phyloP scores from a whole-genome alignment of 2,797 vertebrate genomes.

The Arctocebus calabarensis region DNA sequence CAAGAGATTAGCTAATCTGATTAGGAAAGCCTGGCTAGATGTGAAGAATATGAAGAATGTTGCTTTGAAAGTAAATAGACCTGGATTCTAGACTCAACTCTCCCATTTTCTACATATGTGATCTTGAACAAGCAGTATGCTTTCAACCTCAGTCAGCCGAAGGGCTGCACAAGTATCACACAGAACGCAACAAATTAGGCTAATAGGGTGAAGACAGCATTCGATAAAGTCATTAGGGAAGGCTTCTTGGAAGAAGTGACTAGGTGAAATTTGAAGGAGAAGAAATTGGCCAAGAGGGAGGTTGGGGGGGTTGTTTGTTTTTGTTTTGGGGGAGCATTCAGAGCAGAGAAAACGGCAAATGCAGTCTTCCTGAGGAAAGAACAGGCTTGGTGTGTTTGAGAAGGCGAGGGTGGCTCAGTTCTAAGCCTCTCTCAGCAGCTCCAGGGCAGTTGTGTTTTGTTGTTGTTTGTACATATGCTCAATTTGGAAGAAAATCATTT shows the following conservation, averaged over 20 bases:
- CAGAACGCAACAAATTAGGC: background rate
- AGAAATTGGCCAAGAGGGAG: background rate
- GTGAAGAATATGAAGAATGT: background rate
- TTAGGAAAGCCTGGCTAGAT: background rate
- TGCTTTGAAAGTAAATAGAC: background rate
- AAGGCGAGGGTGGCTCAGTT: background rate
- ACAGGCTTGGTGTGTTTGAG: no score
- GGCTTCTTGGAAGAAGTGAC: background rate
- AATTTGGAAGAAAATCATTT: constrained; percentile 44
- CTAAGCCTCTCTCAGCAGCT: background rate
- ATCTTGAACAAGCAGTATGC: background rate
- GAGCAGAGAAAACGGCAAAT: background rate
- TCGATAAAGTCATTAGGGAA: background rate
- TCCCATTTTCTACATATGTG: background rate
- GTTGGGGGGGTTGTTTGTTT: background rate
- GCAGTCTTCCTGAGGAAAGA: background rate
- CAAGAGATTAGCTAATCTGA: background rate
- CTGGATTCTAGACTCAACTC: background rate
- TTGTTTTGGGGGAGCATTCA: no score
- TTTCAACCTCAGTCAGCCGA: background rate
- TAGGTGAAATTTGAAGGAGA: background rate
- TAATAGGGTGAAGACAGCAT: background rate
- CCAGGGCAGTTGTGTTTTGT: background rate
- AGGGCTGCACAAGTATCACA: background rate
- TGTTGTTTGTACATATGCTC: background rate